A percentile compares a stretch with the other conserved stretches of the same genome.
These are phyloP conservation scores for Labeo catla DNA, from an alignment of 2,113 vertebrate genomes.

Conservation along the genomic window DNA sequence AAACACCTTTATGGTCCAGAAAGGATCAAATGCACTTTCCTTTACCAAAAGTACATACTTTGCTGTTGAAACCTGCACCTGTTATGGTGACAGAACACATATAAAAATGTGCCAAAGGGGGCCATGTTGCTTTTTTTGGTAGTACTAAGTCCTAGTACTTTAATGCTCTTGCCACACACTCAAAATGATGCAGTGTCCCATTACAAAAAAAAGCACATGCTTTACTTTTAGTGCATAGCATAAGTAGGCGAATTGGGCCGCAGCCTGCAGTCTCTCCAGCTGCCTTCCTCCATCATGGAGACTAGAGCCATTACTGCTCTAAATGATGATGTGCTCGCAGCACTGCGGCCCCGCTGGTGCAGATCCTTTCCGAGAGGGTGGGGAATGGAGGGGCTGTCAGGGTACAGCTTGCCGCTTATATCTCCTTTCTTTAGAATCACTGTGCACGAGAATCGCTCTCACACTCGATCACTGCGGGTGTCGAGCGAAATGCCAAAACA, in stretches of 20 bases:
- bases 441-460: constrained; percentile 4
- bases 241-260: neutral
- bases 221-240: neutral
- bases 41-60: no score
- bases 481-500: constrained; percentile 14
- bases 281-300: constrained; percentile 33
- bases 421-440: constrained; percentile 14
- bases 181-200: constrained; percentile 7
- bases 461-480: constrained; percentile 4
- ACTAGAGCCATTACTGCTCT: constrained; percentile 48
- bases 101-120: no score
- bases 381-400: constrained; percentile 36
- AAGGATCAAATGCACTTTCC: no score
- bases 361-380: constrained; percentile 39
- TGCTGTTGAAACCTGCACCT: no score
- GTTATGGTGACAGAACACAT: no score
- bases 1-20: no score
- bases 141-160: neutral
- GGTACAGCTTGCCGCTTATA: constrained; percentile 31
- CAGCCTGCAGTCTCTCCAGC: constrained; percentile 34
- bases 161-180: neutral
- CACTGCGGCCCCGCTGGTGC: constrained; percentile 52
- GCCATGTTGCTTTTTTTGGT: no score
- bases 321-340: constrained; percentile 68
- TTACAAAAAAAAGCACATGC: neutral